Evolutionary conservation across 2,113 vertebrate species (phyloP).

Genomic region (Anser cygnoides): DNA sequence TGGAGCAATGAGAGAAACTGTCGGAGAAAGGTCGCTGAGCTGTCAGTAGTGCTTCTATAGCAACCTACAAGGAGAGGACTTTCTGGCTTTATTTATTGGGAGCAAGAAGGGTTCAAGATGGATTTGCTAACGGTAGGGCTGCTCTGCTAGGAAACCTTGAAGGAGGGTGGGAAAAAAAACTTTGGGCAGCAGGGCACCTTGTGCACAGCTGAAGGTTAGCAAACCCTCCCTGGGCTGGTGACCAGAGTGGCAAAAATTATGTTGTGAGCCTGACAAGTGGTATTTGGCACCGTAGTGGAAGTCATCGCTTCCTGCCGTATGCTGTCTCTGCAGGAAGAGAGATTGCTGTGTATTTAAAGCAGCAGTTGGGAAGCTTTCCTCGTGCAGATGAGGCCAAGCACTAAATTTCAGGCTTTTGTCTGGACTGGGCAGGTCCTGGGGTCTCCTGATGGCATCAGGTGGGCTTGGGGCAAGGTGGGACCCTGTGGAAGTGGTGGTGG

Average conservation of each 20-base stretch:
- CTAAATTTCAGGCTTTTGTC: not conserved
- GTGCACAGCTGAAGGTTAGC: not conserved
- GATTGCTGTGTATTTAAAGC: not conserved
- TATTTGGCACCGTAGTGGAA: not conserved
- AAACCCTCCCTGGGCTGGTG: not conserved
- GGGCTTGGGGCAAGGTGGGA: not conserved
- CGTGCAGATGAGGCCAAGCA: not conserved
- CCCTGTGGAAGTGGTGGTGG: not conserved
- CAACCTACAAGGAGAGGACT: not conserved
- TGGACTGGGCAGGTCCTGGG: not conserved
- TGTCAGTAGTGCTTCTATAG: not conserved
- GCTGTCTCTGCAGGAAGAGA: not conserved
- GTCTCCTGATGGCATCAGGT: not conserved
- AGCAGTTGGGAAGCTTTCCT: not conserved
- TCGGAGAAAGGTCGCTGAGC: not conserved
- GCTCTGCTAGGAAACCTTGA: not conserved
- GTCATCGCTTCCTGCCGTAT: not conserved
- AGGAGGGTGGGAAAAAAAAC: rapidly evolving
- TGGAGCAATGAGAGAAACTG: not conserved
- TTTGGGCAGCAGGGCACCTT: not conserved
- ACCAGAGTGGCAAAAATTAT: not conserved
- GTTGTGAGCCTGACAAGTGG: not conserved
- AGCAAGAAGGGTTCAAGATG: not conserved
- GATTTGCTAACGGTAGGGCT: not conserved
- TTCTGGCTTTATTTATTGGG: not conserved